Percentiles rank a stretch among this genome's conserved stretches.
These are phyloP conservation scores for Pluvianellus socialis DNA, from an alignment of 2,113 vertebrate genomes.

Conservation along the genomic window DNA sequence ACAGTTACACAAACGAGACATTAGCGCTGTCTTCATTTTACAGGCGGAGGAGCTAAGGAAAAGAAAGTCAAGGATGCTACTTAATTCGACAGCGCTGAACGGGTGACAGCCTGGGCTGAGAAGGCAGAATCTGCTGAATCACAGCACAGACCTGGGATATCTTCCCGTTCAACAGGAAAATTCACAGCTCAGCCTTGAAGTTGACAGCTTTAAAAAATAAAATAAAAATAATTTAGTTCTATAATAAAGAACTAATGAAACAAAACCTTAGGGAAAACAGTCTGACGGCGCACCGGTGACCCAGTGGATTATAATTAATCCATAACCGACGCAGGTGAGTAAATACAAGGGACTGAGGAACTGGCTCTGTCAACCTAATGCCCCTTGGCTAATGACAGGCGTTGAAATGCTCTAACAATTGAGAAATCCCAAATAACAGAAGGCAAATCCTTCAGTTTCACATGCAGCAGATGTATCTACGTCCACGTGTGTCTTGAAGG, in stretches of 20 bases:
- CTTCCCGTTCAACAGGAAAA: not conserved
- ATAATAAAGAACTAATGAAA: conserved; percentile 19
- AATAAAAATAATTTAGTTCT: not conserved
- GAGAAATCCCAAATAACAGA: conserved; percentile 31
- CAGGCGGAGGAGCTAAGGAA: not conserved
- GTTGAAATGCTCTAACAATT: not conserved
- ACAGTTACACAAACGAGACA: conserved; percentile 7
- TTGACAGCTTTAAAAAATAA: not conserved
- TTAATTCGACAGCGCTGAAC: conserved; percentile 13
- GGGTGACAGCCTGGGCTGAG: conserved; percentile 32
- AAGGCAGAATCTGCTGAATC: conserved; percentile 47
- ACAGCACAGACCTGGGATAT: not conserved
- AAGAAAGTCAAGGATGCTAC: conserved; percentile 22
- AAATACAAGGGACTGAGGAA: not conserved
- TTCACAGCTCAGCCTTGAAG: not conserved
- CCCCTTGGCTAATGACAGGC: not conserved
- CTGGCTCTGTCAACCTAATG: not conserved
- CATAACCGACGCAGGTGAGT: not conserved
- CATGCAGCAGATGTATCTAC: not conserved
- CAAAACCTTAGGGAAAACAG: not conserved
- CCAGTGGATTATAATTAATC: not conserved
- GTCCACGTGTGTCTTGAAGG: not conserved
- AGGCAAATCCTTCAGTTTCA: not conserved
- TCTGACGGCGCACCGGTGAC: not conserved
- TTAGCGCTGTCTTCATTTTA: conserved; percentile 25